Evolutionary conservation across 2,113 vertebrate genomes (phyloP).

Genomic region (Cromileptes altivelis): DNA sequence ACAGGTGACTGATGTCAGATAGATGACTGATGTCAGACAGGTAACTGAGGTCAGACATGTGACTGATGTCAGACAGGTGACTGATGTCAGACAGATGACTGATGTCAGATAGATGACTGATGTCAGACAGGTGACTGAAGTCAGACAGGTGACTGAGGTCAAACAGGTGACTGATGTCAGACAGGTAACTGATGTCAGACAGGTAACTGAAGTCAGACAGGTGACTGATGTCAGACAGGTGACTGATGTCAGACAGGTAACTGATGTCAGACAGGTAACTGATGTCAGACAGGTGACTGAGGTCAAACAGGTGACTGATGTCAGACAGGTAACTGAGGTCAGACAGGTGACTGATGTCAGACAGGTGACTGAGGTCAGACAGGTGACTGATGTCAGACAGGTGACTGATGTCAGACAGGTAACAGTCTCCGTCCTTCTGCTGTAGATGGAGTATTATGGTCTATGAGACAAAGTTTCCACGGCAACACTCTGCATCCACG

Average conservation of each 20-base stretch:
- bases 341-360: not conserved
- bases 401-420: not conserved
- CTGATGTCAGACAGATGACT: not conserved
- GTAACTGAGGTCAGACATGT: no score
- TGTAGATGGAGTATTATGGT: slow-evolving; percentile 98
- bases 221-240: no score
- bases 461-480: slow-evolving; percentile 95
- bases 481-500: slow-evolving; percentile 88
- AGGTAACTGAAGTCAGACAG: no score
- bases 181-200: not conserved
- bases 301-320: not conserved
- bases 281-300: not conserved
- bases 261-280: not conserved
- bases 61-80: slow-evolving; percentile 93
- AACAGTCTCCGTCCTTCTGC: not conserved
- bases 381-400: not conserved
- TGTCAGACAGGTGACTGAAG: not conserved
- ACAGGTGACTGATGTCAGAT: no score
- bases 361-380: not conserved
- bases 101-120: not conserved
- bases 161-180: not conserved
- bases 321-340: not conserved
- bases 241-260: not conserved
- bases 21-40: no score
- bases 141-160: not conserved